These are phyloP conservation scores for Lutraria rhynchaena DNA, from an alignment of 1,140 invertebrate genomes.

Conservation along the genomic window DNA sequence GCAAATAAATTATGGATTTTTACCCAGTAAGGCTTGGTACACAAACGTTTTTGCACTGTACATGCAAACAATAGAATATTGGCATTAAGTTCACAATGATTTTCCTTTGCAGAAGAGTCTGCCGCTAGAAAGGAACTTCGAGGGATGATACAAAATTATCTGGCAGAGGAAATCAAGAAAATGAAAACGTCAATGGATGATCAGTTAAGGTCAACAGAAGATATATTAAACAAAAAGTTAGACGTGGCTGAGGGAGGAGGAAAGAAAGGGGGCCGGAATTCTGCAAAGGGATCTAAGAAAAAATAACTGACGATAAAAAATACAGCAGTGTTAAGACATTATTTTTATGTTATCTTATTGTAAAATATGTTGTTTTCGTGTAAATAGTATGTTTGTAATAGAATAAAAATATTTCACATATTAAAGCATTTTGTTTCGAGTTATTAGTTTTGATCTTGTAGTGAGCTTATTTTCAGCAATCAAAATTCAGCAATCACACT, in stretches of 20 bases:
- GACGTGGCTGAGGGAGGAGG: constrained; percentile 65
- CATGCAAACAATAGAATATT: no score
- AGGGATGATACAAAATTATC: constrained; percentile 75
- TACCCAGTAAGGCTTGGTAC: no score
- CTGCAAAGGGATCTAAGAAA: constrained; percentile 78
- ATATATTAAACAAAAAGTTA: constrained; percentile 75
- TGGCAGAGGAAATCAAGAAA: constrained; percentile 79
- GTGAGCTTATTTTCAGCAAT: no score
- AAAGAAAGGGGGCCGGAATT: constrained; percentile 68
- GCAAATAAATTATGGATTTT: no score
- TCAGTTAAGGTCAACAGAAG: constrained; percentile 77
- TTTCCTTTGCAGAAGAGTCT: constrained; percentile 75
- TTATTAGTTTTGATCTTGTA: no score
- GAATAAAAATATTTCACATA: no score
- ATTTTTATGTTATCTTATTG: no score
- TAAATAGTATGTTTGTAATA: neutral
- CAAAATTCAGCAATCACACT: no score
- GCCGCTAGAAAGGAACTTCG: constrained; percentile 74
- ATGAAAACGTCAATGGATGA: constrained; percentile 77
- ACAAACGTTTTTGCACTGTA: no score
- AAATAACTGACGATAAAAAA: constrained; percentile 37
- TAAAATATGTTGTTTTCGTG: neutral
- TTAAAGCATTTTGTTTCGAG: no score
- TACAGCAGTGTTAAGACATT: no score
- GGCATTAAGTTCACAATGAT: no score